phyloP scores from a whole-genome alignment of 2,113 vertebrate genomes.

The Oceanodroma tethys region DNA sequence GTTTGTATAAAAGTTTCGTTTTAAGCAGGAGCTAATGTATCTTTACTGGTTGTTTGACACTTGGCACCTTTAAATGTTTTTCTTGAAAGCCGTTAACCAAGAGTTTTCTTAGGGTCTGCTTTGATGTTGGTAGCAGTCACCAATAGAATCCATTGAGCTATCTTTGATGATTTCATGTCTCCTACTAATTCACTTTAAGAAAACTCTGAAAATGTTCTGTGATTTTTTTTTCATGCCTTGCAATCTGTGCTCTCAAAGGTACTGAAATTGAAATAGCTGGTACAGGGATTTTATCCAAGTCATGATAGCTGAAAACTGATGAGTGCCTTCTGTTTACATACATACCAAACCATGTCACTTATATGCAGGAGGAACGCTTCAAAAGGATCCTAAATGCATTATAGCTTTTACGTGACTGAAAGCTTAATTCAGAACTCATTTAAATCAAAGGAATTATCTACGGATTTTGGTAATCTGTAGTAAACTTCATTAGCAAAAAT shows the following conservation, averaged over 20 bases:
- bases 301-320: neutral
- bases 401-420: neutral
- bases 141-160: neutral
- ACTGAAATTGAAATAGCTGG: neutral
- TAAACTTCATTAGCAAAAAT: neutral
- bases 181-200: neutral
- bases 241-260: neutral
- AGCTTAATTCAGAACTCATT: neutral
- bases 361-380: neutral
- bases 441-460: neutral
- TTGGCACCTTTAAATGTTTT: neutral
- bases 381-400: neutral
- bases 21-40: neutral
- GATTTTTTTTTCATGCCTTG: neutral
- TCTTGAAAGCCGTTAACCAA: neutral
- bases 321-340: neutral
- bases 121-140: neutral
- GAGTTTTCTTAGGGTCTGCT: neutral
- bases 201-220: neutral
- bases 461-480: neutral
- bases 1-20: neutral
- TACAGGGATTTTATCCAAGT: neutral
- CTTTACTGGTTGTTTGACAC: neutral
- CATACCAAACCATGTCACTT: neutral
- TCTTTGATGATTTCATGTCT: neutral